Evolutionary conservation across 2,797 vertebrate genomes (phyloP).

Genomic region (Pteronotus mesoamericanus): DNA sequence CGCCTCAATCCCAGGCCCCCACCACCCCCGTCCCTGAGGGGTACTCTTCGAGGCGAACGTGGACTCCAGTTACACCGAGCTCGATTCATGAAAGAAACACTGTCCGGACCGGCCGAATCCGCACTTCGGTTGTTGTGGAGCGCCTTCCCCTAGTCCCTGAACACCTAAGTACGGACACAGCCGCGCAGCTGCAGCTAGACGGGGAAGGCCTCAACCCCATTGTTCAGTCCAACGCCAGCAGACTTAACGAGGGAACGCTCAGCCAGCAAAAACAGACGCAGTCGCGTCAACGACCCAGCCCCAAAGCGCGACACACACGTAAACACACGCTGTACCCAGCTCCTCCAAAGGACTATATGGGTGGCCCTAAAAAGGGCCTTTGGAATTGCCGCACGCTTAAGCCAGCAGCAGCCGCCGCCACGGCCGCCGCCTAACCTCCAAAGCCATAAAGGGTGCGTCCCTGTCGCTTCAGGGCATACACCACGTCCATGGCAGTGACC

Average conservation of each 20-base stretch:
- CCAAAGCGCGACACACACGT: neutral
- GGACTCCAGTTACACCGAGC: no score
- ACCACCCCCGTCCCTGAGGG: neutral
- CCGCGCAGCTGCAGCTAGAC: neutral
- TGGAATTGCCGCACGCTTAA: fast-evolving
- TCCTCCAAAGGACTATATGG: fast-evolving
- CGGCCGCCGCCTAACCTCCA: conserved; percentile 36
- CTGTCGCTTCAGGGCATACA: conserved; percentile 80
- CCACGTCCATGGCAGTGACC: conserved; percentile 77
- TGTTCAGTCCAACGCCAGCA: no score
- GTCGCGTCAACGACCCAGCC: fast-evolving
- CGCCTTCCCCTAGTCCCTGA: fast-evolving
- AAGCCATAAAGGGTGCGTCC: conserved; percentile 79
- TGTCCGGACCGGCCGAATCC: neutral
- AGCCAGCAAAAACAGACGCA: no score
- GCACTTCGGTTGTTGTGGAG: neutral
- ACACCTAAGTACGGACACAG: fast-evolving
- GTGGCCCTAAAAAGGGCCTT: conserved; percentile 70
- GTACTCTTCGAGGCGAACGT: fast-evolving
- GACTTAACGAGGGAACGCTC: no score
- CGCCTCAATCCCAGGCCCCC: neutral
- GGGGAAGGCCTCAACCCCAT: neutral
- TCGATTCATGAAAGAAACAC: neutral
- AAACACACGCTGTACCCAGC: neutral
- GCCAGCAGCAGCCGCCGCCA: fast-evolving